phyloP scores from a whole-genome alignment of 2,888 invertebrate species.

The Apodemia zela region DNA sequence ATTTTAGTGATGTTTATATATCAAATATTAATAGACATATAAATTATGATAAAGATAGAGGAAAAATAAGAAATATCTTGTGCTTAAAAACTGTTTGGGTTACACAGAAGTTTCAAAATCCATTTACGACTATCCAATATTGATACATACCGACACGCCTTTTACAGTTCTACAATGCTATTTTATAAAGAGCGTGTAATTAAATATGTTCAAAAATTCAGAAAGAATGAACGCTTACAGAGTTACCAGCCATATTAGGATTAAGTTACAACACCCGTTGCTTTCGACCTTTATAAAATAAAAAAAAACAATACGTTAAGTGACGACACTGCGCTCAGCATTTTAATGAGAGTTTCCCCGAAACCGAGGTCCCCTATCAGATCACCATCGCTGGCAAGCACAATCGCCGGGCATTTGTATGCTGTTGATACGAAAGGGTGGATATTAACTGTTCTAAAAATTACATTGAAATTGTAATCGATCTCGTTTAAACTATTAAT shows the following conservation, averaged over 20 bases:
- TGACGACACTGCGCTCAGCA: background rate
- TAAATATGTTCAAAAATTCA: background rate
- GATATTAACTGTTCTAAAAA: no score
- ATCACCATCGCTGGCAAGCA: background rate
- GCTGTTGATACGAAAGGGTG: background rate
- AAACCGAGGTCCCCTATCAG: background rate
- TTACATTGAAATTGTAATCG: no score
- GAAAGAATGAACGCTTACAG: background rate
- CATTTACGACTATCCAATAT: background rate
- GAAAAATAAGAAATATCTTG: no score
- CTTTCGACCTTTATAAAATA: background rate
- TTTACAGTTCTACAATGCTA: background rate
- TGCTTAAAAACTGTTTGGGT: no score
- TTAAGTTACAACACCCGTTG: background rate
- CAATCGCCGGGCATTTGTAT: constrained; percentile 10
- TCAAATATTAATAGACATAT: no score
- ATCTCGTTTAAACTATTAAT: no score
- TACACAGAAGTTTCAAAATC: no score
- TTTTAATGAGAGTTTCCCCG: background rate
- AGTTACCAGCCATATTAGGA: background rate
- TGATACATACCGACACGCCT: background rate
- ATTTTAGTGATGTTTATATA: no score
- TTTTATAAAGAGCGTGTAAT: background rate
- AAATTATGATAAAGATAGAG: no score
- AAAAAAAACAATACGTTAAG: constrained; percentile 2